phyloP scores from a whole-genome alignment of 2,888 invertebrate genomes.

The Linyphia triangularis region DNA sequence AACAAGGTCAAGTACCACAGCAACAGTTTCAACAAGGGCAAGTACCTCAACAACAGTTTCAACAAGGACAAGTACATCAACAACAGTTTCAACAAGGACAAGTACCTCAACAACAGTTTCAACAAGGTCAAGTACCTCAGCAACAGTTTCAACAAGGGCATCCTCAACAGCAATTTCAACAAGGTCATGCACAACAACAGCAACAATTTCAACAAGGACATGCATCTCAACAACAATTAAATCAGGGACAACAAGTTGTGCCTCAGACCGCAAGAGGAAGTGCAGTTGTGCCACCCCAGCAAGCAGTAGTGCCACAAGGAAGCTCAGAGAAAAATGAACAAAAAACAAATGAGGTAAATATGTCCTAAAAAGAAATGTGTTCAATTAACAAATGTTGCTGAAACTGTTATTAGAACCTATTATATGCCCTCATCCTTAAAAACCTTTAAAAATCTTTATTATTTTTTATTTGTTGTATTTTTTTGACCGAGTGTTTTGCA shows the following conservation, averaged over 20 bases:
- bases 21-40: slow-evolving; percentile 67
- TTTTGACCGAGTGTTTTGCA: too few species aligned
- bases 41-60: slow-evolving; percentile 66
- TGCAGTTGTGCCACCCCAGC: slow-evolving; percentile 1
- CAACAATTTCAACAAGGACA: slow-evolving; percentile 60
- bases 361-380: too few species aligned
- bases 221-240: slow-evolving; percentile 66
- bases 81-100: slow-evolving; percentile 63
- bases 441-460: too few species aligned
- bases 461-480: too few species aligned
- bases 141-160: slow-evolving; percentile 79
- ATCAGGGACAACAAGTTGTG: slow-evolving; percentile 43
- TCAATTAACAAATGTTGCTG: too few species aligned
- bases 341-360: neutral
- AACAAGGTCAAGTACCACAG: slow-evolving; percentile 76
- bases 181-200: slow-evolving; percentile 77
- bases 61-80: slow-evolving; percentile 49
- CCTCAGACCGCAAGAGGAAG: slow-evolving; percentile 75
- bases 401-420: too few species aligned
- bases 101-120: slow-evolving; percentile 78
- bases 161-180: slow-evolving; percentile 76
- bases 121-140: slow-evolving; percentile 78
- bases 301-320: slow-evolving; percentile 9
- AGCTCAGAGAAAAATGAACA: neutral
- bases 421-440: too few species aligned